phyloP scores from a whole-genome alignment of 2,888 invertebrate species.

The Drosophila engyochracea region DNA sequence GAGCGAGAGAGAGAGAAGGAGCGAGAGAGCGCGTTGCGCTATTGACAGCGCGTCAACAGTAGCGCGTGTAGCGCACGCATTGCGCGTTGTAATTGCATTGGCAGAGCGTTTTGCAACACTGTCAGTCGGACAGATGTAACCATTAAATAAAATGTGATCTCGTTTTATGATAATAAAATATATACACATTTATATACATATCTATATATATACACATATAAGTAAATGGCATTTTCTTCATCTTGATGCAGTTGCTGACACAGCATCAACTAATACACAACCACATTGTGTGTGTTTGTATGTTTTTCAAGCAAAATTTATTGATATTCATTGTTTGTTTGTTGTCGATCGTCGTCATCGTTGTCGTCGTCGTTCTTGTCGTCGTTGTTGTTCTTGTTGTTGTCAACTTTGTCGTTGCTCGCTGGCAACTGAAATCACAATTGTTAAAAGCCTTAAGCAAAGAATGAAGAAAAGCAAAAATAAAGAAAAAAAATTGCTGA shows the following conservation, averaged over 20 bases:
- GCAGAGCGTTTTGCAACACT: conserved; percentile 64
- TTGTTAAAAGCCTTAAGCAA: conserved; percentile 58
- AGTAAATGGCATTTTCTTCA: conserved; percentile 47
- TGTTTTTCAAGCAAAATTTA: conserved; percentile 67
- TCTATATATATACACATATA: background rate
- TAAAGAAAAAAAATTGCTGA: conserved; percentile 48
- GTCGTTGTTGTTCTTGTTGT: conserved; percentile 20
- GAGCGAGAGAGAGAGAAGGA: background rate
- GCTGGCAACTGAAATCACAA: conserved; percentile 65
- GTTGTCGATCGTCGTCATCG: conserved; percentile 63
- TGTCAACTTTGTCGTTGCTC: conserved; percentile 51
- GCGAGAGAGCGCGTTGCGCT: background rate
- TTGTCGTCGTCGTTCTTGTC: conserved; percentile 29
- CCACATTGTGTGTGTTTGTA: conserved; percentile 28
- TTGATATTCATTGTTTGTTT: conserved; percentile 72
- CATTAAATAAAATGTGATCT: conserved; percentile 64
- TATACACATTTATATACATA: conserved; percentile 2
- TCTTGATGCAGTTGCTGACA: conserved; percentile 58
- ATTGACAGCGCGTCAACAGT: conserved; percentile 64
- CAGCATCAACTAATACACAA: conserved; percentile 46
- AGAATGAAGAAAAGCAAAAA: conserved; percentile 14
- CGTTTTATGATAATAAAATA: conserved; percentile 66
- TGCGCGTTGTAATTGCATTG: conserved; percentile 51
- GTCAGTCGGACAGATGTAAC: conserved; percentile 45
- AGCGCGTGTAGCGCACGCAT: conserved; percentile 57